phyloP scores from a whole-genome alignment of 1,140 invertebrate genomes.

The Caenorhabditis tropicalis region DNA sequence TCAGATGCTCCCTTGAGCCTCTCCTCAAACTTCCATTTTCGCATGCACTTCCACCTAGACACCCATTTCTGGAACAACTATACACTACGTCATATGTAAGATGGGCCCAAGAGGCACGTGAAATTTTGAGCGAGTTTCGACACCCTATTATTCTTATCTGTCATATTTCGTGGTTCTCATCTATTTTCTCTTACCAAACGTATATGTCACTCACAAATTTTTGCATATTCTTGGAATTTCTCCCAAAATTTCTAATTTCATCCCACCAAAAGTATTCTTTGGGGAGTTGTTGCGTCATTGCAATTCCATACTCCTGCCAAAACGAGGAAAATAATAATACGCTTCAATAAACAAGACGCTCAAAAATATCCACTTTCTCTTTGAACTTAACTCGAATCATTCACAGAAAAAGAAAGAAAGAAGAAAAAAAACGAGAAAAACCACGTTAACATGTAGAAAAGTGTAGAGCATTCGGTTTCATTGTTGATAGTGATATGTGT shows the following conservation, averaged over 20 bases:
- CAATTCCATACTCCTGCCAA: background rate
- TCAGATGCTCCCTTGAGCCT: constrained; percentile 36
- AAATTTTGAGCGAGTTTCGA: background rate
- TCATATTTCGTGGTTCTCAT: background rate
- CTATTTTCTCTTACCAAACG: background rate
- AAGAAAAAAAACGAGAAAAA: background rate
- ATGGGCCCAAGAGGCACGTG: background rate
- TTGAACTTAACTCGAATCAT: background rate
- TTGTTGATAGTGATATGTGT: constrained; percentile 39
- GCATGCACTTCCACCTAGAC: constrained; percentile 23
- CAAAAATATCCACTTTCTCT: background rate
- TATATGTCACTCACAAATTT: background rate
- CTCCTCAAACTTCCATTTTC: constrained; percentile 6
- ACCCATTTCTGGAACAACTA: constrained; percentile 23
- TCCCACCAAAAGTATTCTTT: background rate
- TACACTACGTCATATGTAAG: background rate
- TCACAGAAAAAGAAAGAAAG: background rate
- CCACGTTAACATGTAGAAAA: constrained; percentile 19
- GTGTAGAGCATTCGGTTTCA: constrained; percentile 9
- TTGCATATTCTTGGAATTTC: background rate
- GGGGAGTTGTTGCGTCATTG: background rate
- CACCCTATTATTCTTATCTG: constrained; percentile 24
- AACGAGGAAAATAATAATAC: constrained; percentile 10
- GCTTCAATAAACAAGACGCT: background rate
- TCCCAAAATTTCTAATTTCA: background rate